phyloP scores from a whole-genome alignment of 2,888 invertebrate species.

The Lycia hirtaria region DNA sequence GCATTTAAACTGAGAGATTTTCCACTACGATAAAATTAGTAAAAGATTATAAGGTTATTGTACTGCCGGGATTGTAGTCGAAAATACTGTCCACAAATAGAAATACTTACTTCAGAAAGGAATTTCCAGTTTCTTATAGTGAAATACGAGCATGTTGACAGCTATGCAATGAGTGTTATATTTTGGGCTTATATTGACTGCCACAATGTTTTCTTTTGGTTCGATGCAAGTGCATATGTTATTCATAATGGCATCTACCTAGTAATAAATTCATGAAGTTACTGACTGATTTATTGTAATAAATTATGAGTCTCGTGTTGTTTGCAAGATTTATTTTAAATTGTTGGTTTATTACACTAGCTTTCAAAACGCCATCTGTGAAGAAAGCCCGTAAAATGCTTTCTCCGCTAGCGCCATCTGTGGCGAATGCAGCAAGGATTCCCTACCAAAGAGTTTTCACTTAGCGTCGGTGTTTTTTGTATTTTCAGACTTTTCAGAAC shows the following conservation, averaged over 20 bases:
- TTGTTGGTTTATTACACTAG: too few relatives aligned
- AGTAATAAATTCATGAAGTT: too few relatives aligned
- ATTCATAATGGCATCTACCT: too few relatives aligned
- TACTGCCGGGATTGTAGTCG: neutral
- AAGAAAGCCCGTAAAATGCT: neutral
- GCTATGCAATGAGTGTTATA: conserved; percentile 1
- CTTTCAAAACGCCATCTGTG: conserved; percentile 21
- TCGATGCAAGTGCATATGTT: neutral
- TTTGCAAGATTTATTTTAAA: neutral
- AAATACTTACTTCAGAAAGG: neutral
- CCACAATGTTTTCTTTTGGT: neutral
- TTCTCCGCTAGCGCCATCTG: conserved; percentile 21
- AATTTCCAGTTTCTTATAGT: conserved; percentile 4
- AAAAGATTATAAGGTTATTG: neutral
- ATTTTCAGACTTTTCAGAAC: conserved; percentile 21
- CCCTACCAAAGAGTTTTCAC: neutral
- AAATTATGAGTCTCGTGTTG: neutral
- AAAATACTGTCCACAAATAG: conserved; percentile 1
- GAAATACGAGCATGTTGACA: conserved; percentile 16
- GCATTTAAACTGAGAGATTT: conserved; percentile 22
- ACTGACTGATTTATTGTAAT: neutral
- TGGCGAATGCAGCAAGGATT: neutral
- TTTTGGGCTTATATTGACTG: conserved; percentile 3
- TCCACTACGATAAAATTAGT: conserved; percentile 2
- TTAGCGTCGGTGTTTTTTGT: neutral